A percentile compares a stretch with the other conserved stretches of the same genome.
phyloP scores from a whole-genome alignment of 2,113 vertebrate species.

The Chiloscyllium plagiosum region DNA sequence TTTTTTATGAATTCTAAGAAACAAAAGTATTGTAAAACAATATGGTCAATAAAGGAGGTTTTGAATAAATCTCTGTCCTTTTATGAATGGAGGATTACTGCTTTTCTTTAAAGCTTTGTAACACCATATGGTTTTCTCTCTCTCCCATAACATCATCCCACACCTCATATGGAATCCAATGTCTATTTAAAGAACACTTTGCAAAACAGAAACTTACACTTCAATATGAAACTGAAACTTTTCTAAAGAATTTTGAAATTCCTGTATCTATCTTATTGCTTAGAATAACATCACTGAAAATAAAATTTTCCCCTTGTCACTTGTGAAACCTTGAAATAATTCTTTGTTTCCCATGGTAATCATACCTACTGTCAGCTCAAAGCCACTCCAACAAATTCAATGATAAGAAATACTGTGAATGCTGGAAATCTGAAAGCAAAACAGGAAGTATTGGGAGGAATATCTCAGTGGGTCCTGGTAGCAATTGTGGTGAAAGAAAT shows the following conservation, averaged over 20 bases:
- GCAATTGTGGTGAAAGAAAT: too few species aligned
- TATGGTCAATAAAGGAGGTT: background rate
- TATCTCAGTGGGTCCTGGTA: too few species aligned
- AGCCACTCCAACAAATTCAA: background rate
- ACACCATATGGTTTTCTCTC: background rate
- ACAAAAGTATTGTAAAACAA: background rate
- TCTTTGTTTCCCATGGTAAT: background rate
- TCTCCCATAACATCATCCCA: background rate
- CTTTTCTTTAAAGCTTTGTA: background rate
- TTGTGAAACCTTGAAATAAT: too few species aligned
- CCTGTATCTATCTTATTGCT: too few species aligned
- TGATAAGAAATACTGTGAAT: too few species aligned
- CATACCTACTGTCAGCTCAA: background rate
- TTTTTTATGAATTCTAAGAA: background rate
- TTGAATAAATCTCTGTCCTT: background rate
- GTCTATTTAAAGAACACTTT: background rate
- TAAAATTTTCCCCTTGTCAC: background rate
- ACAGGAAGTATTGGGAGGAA: too few species aligned
- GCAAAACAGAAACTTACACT: background rate
- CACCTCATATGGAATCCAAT: background rate
- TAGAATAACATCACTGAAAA: background rate
- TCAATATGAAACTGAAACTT: background rate
- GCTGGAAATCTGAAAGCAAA: too few species aligned
- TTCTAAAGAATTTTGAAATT: background rate
- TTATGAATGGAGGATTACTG: background rate